phyloP scores from a whole-genome alignment of 2,888 invertebrate species.

The Anthophora plumipes region DNA sequence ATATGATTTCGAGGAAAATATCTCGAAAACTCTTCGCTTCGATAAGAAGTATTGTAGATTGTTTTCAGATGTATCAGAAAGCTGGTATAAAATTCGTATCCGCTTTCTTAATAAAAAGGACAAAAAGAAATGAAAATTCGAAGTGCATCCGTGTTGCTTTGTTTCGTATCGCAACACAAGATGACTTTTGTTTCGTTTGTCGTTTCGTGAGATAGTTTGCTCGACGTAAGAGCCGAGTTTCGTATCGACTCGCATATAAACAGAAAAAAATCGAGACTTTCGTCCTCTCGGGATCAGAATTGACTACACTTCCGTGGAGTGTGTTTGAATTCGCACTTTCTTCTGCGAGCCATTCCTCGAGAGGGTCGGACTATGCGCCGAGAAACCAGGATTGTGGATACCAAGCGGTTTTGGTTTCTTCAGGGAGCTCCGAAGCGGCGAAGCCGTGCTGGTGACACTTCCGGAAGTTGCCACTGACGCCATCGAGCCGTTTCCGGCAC shows the following conservation, averaged over 20 bases:
- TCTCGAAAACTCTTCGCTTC: too few relatives aligned
- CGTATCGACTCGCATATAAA: not conserved
- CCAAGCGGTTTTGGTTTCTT: constrained; percentile 93
- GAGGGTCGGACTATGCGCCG: constrained; percentile 93
- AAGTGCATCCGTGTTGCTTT: not conserved
- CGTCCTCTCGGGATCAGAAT: not conserved
- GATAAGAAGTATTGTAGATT: not conserved
- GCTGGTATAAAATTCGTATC: too few relatives aligned
- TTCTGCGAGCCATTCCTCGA: constrained; percentile 94
- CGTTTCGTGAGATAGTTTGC: not conserved
- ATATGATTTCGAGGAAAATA: too few relatives aligned
- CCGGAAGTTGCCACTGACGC: constrained; percentile 83
- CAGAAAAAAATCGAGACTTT: not conserved
- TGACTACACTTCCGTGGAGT: constrained; percentile 93
- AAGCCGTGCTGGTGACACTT: constrained; percentile 85
- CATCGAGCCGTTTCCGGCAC: constrained; percentile 86
- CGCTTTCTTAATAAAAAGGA: too few relatives aligned
- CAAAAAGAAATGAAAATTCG: too few relatives aligned
- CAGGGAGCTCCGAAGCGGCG: constrained; percentile 92
- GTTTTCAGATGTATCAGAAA: not conserved
- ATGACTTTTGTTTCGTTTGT: not conserved
- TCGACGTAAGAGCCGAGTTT: not conserved
- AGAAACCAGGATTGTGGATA: constrained; percentile 94
- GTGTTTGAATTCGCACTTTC: constrained; percentile 96
- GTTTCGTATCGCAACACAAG: not conserved